A percentile compares a stretch with the other conserved stretches of the same genome.
phyloP scores from a whole-genome alignment of 1,140 invertebrate species.

The Hyphantria cunea region DNA sequence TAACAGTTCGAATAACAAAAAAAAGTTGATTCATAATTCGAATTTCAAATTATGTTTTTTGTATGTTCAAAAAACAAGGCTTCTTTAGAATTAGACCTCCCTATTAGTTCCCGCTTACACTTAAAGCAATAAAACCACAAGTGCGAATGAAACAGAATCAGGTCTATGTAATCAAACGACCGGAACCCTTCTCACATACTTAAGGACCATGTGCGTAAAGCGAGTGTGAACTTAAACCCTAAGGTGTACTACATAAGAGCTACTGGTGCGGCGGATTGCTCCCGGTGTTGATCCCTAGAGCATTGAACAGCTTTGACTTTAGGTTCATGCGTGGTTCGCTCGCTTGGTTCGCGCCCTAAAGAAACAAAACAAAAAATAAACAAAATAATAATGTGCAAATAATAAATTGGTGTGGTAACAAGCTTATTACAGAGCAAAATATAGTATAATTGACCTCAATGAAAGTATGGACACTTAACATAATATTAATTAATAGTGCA shows the following conservation, averaged over 20 bases:
- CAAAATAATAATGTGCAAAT: conserved; percentile 56
- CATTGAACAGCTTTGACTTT: conserved; percentile 82
- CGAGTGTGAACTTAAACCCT: conserved; percentile 65
- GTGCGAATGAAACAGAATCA: too few relatives aligned
- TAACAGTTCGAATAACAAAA: too few relatives aligned
- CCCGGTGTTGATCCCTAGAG: conserved; percentile 79
- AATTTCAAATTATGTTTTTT: too few relatives aligned
- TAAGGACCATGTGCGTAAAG: conserved; percentile 52
- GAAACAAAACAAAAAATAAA: conserved; percentile 64
- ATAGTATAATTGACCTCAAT: neutral
- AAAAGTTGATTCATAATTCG: too few relatives aligned
- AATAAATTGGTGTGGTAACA: conserved; percentile 41
- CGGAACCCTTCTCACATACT: too few relatives aligned
- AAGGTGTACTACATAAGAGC: conserved; percentile 33
- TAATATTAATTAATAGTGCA: too few relatives aligned
- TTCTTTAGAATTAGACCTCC: too few relatives aligned
- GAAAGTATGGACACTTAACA: too few relatives aligned
- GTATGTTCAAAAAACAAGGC: too few relatives aligned
- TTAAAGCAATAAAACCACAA: too few relatives aligned
- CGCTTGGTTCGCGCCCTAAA: conserved; percentile 76
- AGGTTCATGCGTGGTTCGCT: conserved; percentile 79
- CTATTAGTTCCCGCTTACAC: too few relatives aligned
- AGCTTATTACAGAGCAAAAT: neutral
- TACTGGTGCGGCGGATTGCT: conserved; percentile 73
- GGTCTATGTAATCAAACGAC: too few relatives aligned